Percentiles rank a stretch among this genome's conserved stretches.
phyloP scores from a whole-genome alignment of 1,140 invertebrate species.

The Galleria mellonella region DNA sequence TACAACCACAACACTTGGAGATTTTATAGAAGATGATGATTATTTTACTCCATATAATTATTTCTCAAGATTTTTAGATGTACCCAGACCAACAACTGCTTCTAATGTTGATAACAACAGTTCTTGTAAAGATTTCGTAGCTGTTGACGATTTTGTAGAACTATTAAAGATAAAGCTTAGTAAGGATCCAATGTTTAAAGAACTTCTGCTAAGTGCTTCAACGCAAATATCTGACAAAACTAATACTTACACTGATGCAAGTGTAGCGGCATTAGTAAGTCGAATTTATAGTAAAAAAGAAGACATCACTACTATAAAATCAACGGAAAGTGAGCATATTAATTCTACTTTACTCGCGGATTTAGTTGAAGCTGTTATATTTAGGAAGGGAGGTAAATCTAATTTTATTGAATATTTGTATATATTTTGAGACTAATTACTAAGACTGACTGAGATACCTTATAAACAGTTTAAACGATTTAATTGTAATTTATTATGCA shows the following conservation, averaged over 20 bases:
- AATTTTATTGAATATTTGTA: background rate
- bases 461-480: no score
- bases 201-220: conserved; percentile 12
- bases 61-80: conserved; percentile 37
- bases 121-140: conserved; percentile 41
- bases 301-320: conserved; percentile 23
- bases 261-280: conserved; percentile 45
- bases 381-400: conserved; percentile 40
- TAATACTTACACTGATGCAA: conserved; percentile 41
- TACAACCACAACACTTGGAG: no score
- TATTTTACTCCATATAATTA: conserved; percentile 32
- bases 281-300: conserved; percentile 50
- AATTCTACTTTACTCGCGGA: conserved; percentile 58
- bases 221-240: conserved; percentile 14
- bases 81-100: conserved; percentile 16
- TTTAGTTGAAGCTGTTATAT: conserved; percentile 61
- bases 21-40: conserved; percentile 10
- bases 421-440: no score
- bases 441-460: no score
- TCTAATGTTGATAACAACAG: conserved; percentile 9
- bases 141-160: conserved; percentile 51
- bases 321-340: conserved; percentile 30
- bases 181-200: conserved; percentile 42
- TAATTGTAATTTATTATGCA: no score
- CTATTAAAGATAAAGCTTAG: conserved; percentile 50